These are phyloP conservation scores for Euura saliciscinereae DNA, from an alignment of 1,140 invertebrate genomes.

Conservation along the genomic window DNA sequence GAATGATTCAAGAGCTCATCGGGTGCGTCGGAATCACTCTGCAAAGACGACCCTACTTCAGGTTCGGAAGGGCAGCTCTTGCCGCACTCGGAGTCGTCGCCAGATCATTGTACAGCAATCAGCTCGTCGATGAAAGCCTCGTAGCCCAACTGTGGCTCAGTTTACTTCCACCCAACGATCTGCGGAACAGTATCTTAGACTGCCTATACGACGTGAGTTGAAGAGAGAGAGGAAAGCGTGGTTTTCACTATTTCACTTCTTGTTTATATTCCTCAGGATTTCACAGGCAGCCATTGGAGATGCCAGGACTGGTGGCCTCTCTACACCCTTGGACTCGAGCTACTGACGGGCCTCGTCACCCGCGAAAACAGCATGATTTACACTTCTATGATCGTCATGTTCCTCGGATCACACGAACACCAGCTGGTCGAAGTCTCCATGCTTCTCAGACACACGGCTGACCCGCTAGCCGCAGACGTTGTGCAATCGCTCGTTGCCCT, in stretches of 20 bases:
- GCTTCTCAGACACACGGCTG: constrained; percentile 52
- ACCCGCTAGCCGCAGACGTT: constrained; percentile 52
- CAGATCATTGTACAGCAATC: constrained; percentile 39
- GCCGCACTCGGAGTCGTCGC: constrained; percentile 46
- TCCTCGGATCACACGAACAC: constrained; percentile 53
- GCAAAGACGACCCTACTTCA: constrained; percentile 47
- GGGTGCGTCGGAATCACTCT: constrained; percentile 45
- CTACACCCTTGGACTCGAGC: constrained; percentile 53
- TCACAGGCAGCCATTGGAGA: constrained; percentile 43
- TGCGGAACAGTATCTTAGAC: constrained; percentile 51
- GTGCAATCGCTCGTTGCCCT: constrained; percentile 56
- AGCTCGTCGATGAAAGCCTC: constrained; percentile 44
- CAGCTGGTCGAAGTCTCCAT: constrained; percentile 52
- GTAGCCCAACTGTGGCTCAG: constrained; percentile 50
- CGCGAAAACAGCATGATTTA: constrained; percentile 26
- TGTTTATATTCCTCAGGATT: constrained; percentile 29
- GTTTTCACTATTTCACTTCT: not conserved
- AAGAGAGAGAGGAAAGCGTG: not conserved
- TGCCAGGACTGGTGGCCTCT: constrained; percentile 58
- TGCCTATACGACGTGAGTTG: constrained; percentile 48
- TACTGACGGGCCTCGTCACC: constrained; percentile 47
- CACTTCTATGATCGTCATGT: constrained; percentile 35
- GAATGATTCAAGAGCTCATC: constrained; percentile 50
- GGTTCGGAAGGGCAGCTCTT: constrained; percentile 49
- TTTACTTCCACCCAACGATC: constrained; percentile 48